Evolutionary conservation across 2,113 vertebrate genomes (phyloP), one percentile per base, ranked within the genome.

Genomic region (Eclectus roratus): DNA sequence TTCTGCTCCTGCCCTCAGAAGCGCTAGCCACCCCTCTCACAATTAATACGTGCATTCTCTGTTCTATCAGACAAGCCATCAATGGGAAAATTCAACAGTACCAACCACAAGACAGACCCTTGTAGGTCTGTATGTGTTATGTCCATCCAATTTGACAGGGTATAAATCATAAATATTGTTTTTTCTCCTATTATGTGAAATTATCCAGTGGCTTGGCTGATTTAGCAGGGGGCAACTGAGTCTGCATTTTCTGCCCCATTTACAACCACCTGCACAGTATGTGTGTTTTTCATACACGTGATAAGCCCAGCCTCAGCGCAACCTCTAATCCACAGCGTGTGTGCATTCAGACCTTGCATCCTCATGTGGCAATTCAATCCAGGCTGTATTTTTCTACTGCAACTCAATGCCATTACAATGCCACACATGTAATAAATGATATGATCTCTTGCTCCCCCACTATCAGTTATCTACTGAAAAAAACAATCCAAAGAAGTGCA

Each of bases 51-150:
- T 85, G 66, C 65, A 39, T 78, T 73, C 35, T 35, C 64, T 74
- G 55, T 81, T 95, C 82, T 56, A 37, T 27, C 56, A 85, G n/a
- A 50, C 33, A 94, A 91, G 28, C 11, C 78, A 95, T 53, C 71
- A 94, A 87, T 37, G 31, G 49, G n/a, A 89, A 95, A 91, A 90
- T n/a, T 80, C 44, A 82, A 89, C 11, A 89, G 49, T 8, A 92
- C 3, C 70, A 58, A 88, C 61, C 58, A 79, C 73, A 87, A 80
- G 35, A 87, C 47, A 96, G 69, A 78, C 13, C 23, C 50, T 21
- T 68, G 12, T 76, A 85, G 56, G 65, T 56, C 44, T 69, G 47
- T 43, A 55, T 47, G 12, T 68, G 47, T 74, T 81, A 52, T 8
- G 9, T 41, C 53, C 63, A 41, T 39, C 17, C n/a, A 72, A 15